Evolutionary conservation across 2,113 vertebrate species (phyloP).

Genomic region (Collichthys lucidus): DNA sequence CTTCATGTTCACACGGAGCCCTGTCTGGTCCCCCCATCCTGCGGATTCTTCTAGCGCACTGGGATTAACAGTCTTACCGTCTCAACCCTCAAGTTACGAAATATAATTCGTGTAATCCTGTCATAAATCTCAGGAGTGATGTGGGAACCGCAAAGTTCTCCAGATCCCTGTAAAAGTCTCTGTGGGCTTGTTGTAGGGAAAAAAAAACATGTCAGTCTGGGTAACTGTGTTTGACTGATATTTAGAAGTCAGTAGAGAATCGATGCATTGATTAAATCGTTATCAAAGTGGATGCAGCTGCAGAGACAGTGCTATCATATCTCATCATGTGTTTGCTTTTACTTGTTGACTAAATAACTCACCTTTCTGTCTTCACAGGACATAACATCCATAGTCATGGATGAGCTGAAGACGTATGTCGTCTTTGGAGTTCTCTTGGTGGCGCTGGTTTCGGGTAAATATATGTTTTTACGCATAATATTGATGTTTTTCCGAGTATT

Average conservation of each 20-base stretch:
- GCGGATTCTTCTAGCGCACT: not conserved
- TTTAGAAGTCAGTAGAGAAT: not conserved
- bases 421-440: slow-evolving; percentile 84
- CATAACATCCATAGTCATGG: slow-evolving; percentile 84
- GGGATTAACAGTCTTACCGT: not conserved
- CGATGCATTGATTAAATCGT: slow-evolving; percentile 10
- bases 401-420: slow-evolving; percentile 75
- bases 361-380: slow-evolving; percentile 71
- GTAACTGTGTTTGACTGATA: not conserved
- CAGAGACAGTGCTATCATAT: slow-evolving; percentile 6
- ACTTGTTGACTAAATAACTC: slow-evolving; percentile 19
- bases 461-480: too few species aligned
- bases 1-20: not conserved
- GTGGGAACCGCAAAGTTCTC: slow-evolving; percentile 9
- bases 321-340: slow-evolving; percentile 2
- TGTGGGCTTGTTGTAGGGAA: not conserved
- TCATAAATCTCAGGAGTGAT: not conserved
- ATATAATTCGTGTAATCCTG: not conserved
- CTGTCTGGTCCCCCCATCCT: not conserved
- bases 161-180: not conserved
- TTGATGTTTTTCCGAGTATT: not conserved
- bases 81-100: not conserved
- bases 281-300: not conserved
- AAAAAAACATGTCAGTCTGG: not conserved
- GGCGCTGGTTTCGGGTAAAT: slow-evolving; percentile 72